Base-by-base conservation (phyloP, 2,113 vertebrate genomes). In the Actenoides lindsayi region DNA sequence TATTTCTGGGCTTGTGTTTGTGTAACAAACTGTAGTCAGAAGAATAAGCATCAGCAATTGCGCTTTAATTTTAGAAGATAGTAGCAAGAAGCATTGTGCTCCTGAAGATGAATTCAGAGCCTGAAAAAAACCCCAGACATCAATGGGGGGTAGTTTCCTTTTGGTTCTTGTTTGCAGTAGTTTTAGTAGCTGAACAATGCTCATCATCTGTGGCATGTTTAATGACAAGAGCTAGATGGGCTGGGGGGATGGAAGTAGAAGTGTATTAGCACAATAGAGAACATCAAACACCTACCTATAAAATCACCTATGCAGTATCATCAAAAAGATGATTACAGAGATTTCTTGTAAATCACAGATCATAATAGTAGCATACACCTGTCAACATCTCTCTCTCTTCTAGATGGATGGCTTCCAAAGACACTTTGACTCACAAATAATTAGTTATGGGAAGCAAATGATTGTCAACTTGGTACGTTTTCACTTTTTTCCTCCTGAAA, bases 381-480 rank as follows among this genome's bases (percentile, higher is more conserved):
- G 24, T 82, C 35, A 86, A 63, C 24, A 8, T 3, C 8, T 76
- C 44, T 87, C 87, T 78, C 39, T 94, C 28, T 94, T 83, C 50
- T 86, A 99, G 99, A 97, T 99, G 98, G 99, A 99, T 95, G 99
- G 99, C 87, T 99, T 99, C 96, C 99, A 99, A 98, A 99, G 99
- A 94, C 99, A 99, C 95, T 99, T 99, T 97, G 99, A 99, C 96
- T 99, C 99, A 0, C 99, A 99, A 97, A 98, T 99, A 88, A 99
- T 99, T 94, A 98, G 98, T 91, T 99, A 99, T 97, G 99, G 99
- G 94, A 99, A 98, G 94, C 99, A 99, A 98, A 97, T 99, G 85
- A 98, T 99, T 96, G 95, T 99, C 93, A 99, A 99, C 92, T 97
- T 99, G 99, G 99, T 99, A 98, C 89, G 98, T 79, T 62, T 96